Percentiles rank a stretch among this genome's conserved stretches.
These are phyloP conservation scores for Tetragnatha versicolor DNA, from an alignment of 1,140 invertebrate genomes.

Conservation along the genomic window DNA sequence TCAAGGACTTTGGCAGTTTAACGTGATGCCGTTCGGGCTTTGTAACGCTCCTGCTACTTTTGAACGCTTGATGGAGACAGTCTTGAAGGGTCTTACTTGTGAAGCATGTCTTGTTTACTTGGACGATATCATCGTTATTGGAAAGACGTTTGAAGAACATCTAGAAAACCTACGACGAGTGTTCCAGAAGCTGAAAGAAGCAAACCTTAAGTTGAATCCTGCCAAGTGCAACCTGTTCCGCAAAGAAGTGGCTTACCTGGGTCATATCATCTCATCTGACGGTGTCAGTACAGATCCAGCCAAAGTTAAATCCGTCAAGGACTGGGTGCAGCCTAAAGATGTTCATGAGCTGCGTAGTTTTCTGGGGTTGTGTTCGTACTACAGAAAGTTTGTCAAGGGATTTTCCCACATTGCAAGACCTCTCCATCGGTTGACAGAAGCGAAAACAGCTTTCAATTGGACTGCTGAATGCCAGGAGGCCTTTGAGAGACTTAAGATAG, in stretches of 20 bases:
- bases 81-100: constrained; percentile 59
- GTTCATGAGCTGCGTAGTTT: background rate
- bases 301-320: background rate
- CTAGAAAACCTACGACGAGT: constrained; percentile 58
- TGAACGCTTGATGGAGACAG: constrained; percentile 62
- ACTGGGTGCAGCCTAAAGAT: background rate
- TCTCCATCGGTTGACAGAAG: background rate
- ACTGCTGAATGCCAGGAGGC: background rate
- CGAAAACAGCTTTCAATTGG: background rate
- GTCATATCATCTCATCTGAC: constrained; percentile 1
- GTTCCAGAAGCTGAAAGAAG: constrained; percentile 1
- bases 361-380: background rate
- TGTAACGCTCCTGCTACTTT: too few species aligned
- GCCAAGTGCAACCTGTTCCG: constrained; percentile 47
- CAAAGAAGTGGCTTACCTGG: constrained; percentile 45
- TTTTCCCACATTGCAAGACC: background rate
- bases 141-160: too few species aligned
- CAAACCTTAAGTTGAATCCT: constrained; percentile 46
- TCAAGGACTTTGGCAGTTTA: too few species aligned
- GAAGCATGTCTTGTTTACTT: constrained; percentile 58
- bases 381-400: background rate
- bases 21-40: constrained; percentile 65
- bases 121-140: background rate
- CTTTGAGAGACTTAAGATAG: background rate
- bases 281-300: too few species aligned